A percentile compares a stretch with the other conserved stretches of the same genome.
phyloP scores from a whole-genome alignment of 92 coral and sea anemone species.

The Umimayanthus chanpuru region DNA sequence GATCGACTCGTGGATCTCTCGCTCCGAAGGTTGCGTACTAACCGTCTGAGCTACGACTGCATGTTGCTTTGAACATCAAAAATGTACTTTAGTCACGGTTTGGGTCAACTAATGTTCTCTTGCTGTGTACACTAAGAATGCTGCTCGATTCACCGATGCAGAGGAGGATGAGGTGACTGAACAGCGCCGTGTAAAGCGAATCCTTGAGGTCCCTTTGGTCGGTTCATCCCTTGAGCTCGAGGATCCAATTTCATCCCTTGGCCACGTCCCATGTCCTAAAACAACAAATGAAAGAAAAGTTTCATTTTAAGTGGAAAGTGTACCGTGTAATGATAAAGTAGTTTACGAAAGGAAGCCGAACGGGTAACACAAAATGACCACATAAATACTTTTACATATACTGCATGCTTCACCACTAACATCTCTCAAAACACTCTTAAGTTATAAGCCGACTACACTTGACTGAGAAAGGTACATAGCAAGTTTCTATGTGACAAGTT shows the following conservation, averaged over 20 bases:
- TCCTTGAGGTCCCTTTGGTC: constrained; percentile 27
- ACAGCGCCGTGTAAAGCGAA: constrained; percentile 25
- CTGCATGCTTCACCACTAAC: too few species aligned
- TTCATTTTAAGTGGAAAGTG: neutral
- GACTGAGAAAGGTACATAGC: too few species aligned
- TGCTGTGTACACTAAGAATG: constrained; percentile 4
- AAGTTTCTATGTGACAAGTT: too few species aligned
- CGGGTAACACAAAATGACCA: neutral
- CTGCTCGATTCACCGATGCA: neutral
- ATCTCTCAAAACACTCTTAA: too few species aligned
- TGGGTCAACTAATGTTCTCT: neutral
- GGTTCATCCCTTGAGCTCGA: constrained; percentile 32
- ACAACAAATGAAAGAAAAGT: neutral
- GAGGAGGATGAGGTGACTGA: constrained; percentile 27
- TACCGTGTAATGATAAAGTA: neutral
- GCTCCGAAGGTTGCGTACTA: neutral
- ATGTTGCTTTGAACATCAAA: neutral
- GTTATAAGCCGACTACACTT: too few species aligned
- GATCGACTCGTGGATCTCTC: neutral
- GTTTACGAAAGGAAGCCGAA: too few species aligned
- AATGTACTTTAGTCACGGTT: neutral
- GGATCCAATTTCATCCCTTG: constrained; percentile 22
- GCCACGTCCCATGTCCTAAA: constrained; percentile 27
- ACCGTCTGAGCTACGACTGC: neutral
- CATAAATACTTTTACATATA: too few species aligned